Evolutionary conservation across 2,113 vertebrate species (phyloP).

Genomic region (Triplophysa rosa): DNA sequence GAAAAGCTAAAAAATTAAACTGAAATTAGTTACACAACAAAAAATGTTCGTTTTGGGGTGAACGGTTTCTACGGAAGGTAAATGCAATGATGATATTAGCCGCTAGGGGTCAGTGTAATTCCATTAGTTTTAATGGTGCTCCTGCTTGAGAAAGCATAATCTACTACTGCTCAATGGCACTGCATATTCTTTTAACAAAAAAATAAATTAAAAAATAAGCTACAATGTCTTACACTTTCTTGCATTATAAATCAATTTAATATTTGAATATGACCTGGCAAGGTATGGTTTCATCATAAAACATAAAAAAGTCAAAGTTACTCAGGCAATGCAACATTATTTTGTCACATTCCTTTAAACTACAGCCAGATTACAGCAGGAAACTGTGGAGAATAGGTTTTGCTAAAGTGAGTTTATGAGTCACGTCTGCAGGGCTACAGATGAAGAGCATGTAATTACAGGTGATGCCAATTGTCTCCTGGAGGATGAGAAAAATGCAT

Average conservation of each 20-base stretch:
- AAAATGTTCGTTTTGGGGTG: no score
- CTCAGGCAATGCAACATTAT: not conserved
- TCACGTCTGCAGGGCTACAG: slow-evolving; percentile 30
- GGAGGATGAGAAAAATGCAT: slow-evolving; percentile 27
- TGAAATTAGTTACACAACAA: no score
- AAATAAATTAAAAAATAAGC: not conserved
- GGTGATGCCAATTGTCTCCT: slow-evolving; percentile 37
- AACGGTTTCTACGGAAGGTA: no score
- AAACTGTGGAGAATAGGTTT: no score
- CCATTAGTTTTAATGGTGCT: not conserved
- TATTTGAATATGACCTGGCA: slow-evolving; percentile 18
- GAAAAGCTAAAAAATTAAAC: no score
- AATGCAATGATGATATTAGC: not conserved
- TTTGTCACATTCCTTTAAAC: not conserved
- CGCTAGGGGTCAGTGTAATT: slow-evolving; percentile 3
- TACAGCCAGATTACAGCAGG: not conserved
- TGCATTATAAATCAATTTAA: slow-evolving; percentile 16
- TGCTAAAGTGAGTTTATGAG: slow-evolving; percentile 1
- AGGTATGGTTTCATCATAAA: slow-evolving; percentile 12
- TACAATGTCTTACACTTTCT: slow-evolving; percentile 17
- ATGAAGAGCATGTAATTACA: slow-evolving; percentile 50
- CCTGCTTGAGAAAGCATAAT: not conserved
- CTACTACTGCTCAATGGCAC: slow-evolving; percentile 26
- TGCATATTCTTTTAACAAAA: not conserved
- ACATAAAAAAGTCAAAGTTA: not conserved